phyloP scores from a whole-genome alignment of 1,140 invertebrate species.

The Trinorchestia longiramus region DNA sequence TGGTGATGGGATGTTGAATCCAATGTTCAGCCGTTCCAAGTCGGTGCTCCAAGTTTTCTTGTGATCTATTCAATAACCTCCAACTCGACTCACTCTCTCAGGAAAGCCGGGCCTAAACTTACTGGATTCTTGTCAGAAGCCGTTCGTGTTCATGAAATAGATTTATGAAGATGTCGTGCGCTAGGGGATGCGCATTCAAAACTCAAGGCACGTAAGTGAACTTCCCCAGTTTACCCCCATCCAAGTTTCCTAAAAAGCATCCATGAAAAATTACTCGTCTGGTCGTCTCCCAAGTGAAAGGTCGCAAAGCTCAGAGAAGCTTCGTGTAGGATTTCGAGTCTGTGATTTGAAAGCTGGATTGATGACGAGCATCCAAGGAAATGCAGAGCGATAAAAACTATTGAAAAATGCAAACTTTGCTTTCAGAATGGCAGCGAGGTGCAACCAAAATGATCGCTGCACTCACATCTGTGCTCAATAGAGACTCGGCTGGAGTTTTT shows the following conservation, averaged over 20 bases:
- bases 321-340: neutral
- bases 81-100: neutral
- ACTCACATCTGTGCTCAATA: neutral
- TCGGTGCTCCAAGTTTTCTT: neutral
- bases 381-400: neutral
- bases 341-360: neutral
- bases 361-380: neutral
- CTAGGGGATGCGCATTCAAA: conserved; percentile 33
- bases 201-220: conserved; percentile 49
- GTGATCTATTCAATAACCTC: conserved; percentile 48
- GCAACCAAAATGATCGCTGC: neutral
- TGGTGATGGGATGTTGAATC: neutral
- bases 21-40: neutral
- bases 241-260: neutral
- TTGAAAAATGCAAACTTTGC: neutral
- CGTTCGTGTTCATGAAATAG: conserved; percentile 33
- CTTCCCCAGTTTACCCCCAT: conserved; percentile 25
- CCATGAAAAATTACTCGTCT: conserved; percentile 28
- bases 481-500: too few species aligned
- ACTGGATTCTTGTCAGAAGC: conserved; percentile 20
- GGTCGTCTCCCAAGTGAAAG: neutral
- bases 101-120: conserved; percentile 21
- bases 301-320: neutral
- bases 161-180: conserved; percentile 41
- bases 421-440: neutral